Evolutionary conservation across 2,113 vertebrate species (phyloP).

Genomic region (Prolemur simus): DNA sequence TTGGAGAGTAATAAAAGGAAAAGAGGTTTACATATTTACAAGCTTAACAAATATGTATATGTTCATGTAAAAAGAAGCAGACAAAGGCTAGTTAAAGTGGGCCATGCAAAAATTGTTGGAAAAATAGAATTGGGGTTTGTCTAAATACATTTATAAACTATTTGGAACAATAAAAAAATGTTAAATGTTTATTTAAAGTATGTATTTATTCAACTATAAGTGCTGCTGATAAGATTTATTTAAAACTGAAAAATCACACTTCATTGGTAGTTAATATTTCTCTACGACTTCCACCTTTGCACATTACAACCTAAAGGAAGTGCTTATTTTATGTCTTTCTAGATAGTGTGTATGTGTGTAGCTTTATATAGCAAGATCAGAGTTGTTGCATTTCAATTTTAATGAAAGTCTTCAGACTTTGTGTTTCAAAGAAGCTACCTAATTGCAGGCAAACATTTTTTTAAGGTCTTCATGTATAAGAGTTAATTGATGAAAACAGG

Average conservation of each 20-base stretch:
- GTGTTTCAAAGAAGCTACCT: not conserved
- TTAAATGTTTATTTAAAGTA: not conserved
- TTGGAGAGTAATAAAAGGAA: not conserved
- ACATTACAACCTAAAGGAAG: not conserved
- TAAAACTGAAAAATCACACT: not conserved
- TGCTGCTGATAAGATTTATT: not conserved
- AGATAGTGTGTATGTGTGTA: not conserved
- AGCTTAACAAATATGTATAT: not conserved
- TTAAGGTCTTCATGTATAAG: not conserved
- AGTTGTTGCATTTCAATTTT: not conserved
- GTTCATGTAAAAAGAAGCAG: not conserved
- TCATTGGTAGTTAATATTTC: not conserved
- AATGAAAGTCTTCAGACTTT: not conserved
- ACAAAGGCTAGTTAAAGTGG: not conserved
- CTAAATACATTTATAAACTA: not conserved
- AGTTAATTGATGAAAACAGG: conserved; percentile 10
- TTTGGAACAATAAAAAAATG: not conserved
- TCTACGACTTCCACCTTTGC: not conserved
- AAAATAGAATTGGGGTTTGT: not conserved
- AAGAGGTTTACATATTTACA: not conserved
- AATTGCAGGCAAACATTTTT: not conserved
- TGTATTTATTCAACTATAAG: not conserved
- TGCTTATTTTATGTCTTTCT: not conserved
- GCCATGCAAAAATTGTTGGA: not conserved
- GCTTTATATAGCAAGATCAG: not conserved